Conservation (phyloP, 1,140 invertebrate genomes). For the Aphidius gifuensis region DNA sequence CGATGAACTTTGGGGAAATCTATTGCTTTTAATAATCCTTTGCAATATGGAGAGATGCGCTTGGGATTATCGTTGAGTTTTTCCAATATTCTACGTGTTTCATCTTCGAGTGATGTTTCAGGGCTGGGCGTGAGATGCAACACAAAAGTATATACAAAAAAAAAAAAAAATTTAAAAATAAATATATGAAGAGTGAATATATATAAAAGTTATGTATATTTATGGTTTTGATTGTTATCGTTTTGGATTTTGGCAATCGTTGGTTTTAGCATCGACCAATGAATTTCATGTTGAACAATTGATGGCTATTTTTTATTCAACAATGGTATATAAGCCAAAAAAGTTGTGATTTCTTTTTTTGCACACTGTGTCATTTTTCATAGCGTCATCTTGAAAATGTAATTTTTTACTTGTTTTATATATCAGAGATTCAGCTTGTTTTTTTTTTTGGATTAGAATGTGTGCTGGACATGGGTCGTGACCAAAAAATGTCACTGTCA, state of each 20-base stretch:
- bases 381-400: too few relatives aligned
- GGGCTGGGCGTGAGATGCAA: conserved; percentile 3
- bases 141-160: background rate
- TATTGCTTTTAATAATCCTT: conserved; percentile 24
- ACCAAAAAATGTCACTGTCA: too few relatives aligned
- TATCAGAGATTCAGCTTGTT: too few relatives aligned
- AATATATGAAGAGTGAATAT: too few relatives aligned
- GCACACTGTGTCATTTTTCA: too few relatives aligned
- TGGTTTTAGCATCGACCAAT: background rate
- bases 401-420: too few relatives aligned
- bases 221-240: conserved; percentile 6
- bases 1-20: conserved; percentile 13
- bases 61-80: conserved; percentile 13
- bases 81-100: conserved; percentile 25
- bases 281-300: background rate
- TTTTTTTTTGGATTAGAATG: too few relatives aligned
- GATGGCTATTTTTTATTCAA: too few relatives aligned
- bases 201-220: too few relatives aligned
- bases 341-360: background rate
- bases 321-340: too few relatives aligned
- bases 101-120: conserved; percentile 15
- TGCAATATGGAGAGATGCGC: conserved; percentile 4
- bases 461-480: too few relatives aligned
- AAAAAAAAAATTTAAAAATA: too few relatives aligned
- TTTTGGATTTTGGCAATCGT: conserved; percentile 8